phyloP scores from a whole-genome alignment of 2,888 invertebrate genomes.

The Drosophila falleni region DNA sequence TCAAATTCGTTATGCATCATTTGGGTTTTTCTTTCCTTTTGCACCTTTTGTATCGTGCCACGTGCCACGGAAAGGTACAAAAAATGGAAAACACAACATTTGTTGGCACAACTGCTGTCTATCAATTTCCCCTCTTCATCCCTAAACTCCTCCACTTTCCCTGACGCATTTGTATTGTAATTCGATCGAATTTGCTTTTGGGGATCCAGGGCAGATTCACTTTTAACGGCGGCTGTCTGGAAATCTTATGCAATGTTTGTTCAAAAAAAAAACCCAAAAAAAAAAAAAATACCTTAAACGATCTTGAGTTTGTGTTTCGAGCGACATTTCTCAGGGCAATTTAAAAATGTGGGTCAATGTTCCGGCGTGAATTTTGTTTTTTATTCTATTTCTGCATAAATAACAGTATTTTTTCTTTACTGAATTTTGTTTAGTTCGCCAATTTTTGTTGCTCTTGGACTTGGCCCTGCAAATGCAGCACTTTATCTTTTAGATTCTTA shows the following conservation, averaged over 20 bases:
- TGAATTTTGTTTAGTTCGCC: slow-evolving; percentile 41
- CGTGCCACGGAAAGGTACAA: slow-evolving; percentile 61
- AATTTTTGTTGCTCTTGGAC: slow-evolving; percentile 77
- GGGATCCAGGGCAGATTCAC: slow-evolving; percentile 46
- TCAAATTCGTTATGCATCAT: slow-evolving; percentile 73
- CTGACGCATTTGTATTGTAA: slow-evolving; percentile 68
- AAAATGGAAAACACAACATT: slow-evolving; percentile 56
- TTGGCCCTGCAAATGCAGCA: slow-evolving; percentile 75
- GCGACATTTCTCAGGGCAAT: slow-evolving; percentile 44
- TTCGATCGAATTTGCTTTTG: slow-evolving; percentile 56
- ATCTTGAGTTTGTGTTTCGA: slow-evolving; percentile 49
- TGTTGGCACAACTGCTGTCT: slow-evolving; percentile 76
- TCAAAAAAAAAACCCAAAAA: slow-evolving; percentile 19
- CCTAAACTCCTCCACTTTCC: slow-evolving; percentile 30
- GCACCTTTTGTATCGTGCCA: slow-evolving; percentile 75
- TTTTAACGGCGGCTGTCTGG: slow-evolving; percentile 56
- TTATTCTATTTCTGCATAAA: slow-evolving; percentile 58
- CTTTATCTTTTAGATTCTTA: slow-evolving; percentile 33
- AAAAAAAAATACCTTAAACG: slow-evolving; percentile 28
- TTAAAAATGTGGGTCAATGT: slow-evolving; percentile 72
- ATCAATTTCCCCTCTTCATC: slow-evolving; percentile 25
- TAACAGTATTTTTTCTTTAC: slow-evolving; percentile 59
- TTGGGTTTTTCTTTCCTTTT: slow-evolving; percentile 59
- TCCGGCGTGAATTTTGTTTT: slow-evolving; percentile 37
- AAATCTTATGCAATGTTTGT: slow-evolving; percentile 73